phyloP scores from a whole-genome alignment of 2,888 invertebrate species.

The Drosophila koepferae region DNA sequence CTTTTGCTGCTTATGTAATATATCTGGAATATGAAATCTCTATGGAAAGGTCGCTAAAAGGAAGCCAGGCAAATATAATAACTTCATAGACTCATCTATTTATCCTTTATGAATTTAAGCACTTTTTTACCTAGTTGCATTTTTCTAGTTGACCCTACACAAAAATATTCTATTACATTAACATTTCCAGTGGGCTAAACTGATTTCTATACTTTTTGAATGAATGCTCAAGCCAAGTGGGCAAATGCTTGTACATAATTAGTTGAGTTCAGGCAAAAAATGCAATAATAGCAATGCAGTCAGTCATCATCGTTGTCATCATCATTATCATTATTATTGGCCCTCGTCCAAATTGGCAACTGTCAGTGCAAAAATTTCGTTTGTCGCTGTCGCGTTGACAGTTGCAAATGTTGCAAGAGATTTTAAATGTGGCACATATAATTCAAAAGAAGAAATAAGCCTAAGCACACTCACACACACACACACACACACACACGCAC shows the following conservation, averaged over 20 bases:
- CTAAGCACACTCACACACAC: slow-evolving; percentile 1
- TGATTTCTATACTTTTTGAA: not conserved
- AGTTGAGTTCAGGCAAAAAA: slow-evolving; percentile 12
- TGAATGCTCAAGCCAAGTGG: slow-evolving; percentile 4
- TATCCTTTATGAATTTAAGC: no score
- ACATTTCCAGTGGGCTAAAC: not conserved
- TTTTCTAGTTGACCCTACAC: no score
- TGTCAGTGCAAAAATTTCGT: slow-evolving; percentile 32
- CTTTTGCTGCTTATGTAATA: not conserved
- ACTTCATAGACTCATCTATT: not conserved
- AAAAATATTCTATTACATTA: not conserved
- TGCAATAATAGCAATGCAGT: slow-evolving; percentile 44
- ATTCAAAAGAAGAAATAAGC: slow-evolving; percentile 23
- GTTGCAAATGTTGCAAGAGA: slow-evolving; percentile 74
- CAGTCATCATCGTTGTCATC: slow-evolving; percentile 5
- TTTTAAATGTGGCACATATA: slow-evolving; percentile 15
- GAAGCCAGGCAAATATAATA: not conserved
- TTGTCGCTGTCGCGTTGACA: slow-evolving; percentile 73
- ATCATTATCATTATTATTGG: slow-evolving; percentile 53
- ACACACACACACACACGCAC: slow-evolving; percentile 4
- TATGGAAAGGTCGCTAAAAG: no score
- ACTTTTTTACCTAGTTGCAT: not conserved
- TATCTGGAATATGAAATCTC: not conserved
- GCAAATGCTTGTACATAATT: slow-evolving; percentile 10
- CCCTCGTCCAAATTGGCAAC: slow-evolving; percentile 75